These are phyloP conservation scores for Dipodomys spectabilis DNA, from an alignment of 2,113 vertebrate species.

Conservation along the genomic window DNA sequence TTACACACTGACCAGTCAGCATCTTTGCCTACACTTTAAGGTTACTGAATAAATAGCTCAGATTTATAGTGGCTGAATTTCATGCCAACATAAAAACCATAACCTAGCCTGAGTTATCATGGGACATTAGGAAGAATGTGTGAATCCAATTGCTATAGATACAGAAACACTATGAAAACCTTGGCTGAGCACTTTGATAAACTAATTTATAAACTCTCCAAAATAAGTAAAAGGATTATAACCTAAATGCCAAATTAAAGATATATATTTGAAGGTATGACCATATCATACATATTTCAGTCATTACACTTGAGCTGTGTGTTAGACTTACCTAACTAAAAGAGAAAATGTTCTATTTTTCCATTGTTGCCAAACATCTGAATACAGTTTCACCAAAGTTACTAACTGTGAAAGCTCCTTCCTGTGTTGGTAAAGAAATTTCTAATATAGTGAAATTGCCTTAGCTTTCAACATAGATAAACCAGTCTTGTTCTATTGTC, in stretches of 20 bases:
- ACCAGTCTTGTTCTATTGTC: background rate
- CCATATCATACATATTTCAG: slow-evolving; percentile 68
- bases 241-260: slow-evolving; percentile 55
- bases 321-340: slow-evolving; percentile 49
- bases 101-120: slow-evolving; percentile 74
- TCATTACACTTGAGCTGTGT: slow-evolving; percentile 17
- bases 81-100: slow-evolving; percentile 68
- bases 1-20: slow-evolving; percentile 72
- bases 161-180: slow-evolving; percentile 59
- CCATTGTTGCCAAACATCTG: slow-evolving; percentile 36
- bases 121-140: slow-evolving; percentile 65
- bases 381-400: slow-evolving; percentile 44
- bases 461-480: background rate
- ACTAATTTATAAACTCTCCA: slow-evolving; percentile 73
- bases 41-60: slow-evolving; percentile 67
- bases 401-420: slow-evolving; percentile 42
- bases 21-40: slow-evolving; percentile 67
- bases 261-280: slow-evolving; percentile 43
- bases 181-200: slow-evolving; percentile 71
- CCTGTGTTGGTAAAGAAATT: slow-evolving; percentile 36
- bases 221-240: slow-evolving; percentile 58
- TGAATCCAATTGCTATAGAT: slow-evolving; percentile 65
- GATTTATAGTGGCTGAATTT: slow-evolving; percentile 78
- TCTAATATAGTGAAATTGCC: background rate
- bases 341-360: slow-evolving; percentile 56